Base-by-base conservation (phyloP, 2,888 invertebrate species). In the Camponotus fellah region DNA sequence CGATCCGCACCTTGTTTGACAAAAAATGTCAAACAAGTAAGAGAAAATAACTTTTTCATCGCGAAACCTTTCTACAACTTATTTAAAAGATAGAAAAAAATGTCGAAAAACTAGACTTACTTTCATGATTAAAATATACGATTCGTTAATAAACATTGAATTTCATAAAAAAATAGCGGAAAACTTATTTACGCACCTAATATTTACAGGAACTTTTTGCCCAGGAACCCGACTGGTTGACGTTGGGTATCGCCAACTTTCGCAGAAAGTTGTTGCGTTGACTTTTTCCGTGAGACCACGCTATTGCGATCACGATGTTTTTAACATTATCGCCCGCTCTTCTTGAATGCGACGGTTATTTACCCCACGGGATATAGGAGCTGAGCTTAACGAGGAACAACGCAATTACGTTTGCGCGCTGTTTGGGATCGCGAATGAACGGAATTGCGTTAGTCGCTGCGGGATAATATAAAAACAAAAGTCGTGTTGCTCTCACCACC, bases 381-480 rank as follows among this genome's bases (percentile, higher is more conserved):
- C 32, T 21, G 58, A 46, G 72, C 37, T 79, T 79, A 80, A 71
- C 72, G 60, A 80, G 72, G 12, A 62, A 58, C 72, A 80, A 80
- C 62, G 83, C 75, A 56, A 83, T 75, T 68, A 66, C 69, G 65
- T 17, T 49, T 34, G 74, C 49, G 62, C 17, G 32, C 32, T 80
- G 69, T 84, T 80, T 83, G 80, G 66, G 32, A 81, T 81, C 56
- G 72, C 80, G 74, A 66, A 64, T 53, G 75, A 81, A 75, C 64
- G 68, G 83, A 82, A 80, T 77, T 46, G 74, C 49, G 56, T 58
- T 66, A 66, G 60, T 65, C 65, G 65, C 21, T 40, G 60, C 46
- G 26, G 76, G 56, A 60, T 65, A 74, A 82, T 62, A 80, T 62
- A 80, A 86, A 88, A 60, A 72, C 69, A 72, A 88, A 71, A 82